Base-by-base conservation (phyloP, 2,888 invertebrate species). In the Rhamphomyia laevipes region DNA sequence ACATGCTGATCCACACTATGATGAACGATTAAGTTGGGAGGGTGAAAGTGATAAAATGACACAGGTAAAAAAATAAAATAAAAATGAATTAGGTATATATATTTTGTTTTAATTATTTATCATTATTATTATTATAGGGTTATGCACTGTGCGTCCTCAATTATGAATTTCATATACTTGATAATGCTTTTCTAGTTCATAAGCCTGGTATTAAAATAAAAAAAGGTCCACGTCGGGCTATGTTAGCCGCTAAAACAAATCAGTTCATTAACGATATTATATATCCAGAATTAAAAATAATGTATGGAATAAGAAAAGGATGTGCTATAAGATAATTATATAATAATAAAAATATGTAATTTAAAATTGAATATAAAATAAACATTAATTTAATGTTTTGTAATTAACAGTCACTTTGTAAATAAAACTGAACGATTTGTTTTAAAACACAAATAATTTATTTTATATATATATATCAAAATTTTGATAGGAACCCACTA, bases 21-120 rank as follows among this genome's bases (percentile, higher is more conserved):
- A 90, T 57, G 89, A 90, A 65, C 74, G 89, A 59, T 78, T 90
- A 50, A 86, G 85, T 62, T 90, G 90, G 89, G 89, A 91, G 63
- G 90, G 90, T 27, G 86, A 86, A 69, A 84, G 85, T 66, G 90
- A 91, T 67, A 90, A 90, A 73, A 90, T 90, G 89, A 85, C 88
- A 52, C 90, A 90, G 82, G 89, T 88, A 69, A 62, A 52, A 43
- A n/a, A n/a, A n/a, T n/a, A n/a, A n/a, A n/a, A n/a, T n/a, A n/a
- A n/a, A n/a, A n/a, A n/a, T n/a, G 41, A 46, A 11, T 15, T 49
- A 15, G n/a, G n/a, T 49, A 50, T 50, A 17, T 30, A 30, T 30
- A 9, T 11, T 30, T 30, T 30, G n/a, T n/a, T n/a, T n/a, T n/a
- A n/a, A n/a, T 30, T 30, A 11, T 17, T 43, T 33, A 41, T 49